Conservation (phyloP, 2,113 vertebrate genomes). For the Proteles cristata region DNA sequence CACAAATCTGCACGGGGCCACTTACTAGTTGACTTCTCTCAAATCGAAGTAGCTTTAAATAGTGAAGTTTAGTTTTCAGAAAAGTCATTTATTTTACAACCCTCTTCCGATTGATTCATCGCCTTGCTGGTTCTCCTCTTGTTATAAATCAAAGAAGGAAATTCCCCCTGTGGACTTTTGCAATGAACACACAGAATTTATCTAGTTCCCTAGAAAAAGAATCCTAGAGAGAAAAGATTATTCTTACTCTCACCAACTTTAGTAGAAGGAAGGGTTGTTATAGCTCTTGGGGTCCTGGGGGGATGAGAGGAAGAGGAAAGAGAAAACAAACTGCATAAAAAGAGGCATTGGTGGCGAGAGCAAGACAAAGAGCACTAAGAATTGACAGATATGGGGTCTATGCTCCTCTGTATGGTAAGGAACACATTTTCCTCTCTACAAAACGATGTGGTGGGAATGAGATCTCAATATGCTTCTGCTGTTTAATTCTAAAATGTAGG, state of each 20-base stretch:
- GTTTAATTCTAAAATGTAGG: constrained; percentile 20
- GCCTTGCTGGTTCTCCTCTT: not conserved
- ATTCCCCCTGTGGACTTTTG: not conserved
- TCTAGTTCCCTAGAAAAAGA: not conserved
- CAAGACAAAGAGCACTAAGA: not conserved
- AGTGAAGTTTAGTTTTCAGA: not conserved
- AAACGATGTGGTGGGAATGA: not conserved
- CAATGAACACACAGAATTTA: not conserved
- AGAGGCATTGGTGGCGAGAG: not conserved
- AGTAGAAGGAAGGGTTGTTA: not conserved
- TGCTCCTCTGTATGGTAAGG: not conserved
- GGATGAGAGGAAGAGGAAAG: not conserved
- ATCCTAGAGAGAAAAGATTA: not conserved
- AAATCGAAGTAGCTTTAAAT: not conserved
- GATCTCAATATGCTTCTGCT: not conserved
- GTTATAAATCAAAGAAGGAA: constrained; percentile 25
- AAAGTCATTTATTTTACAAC: not conserved
- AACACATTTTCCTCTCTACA: not conserved
- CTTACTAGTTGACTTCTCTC: not conserved
- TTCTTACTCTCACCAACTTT: not conserved
- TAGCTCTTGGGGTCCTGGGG: not conserved
- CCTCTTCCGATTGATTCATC: not conserved
- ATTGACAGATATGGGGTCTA: not conserved
- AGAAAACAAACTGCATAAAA: not conserved
- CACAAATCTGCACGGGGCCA: not conserved